Percentiles rank a stretch among this genome's conserved stretches.
These are phyloP conservation scores for Cybosia mesomella DNA, from an alignment of 2,888 invertebrate species.

Conservation along the genomic window DNA sequence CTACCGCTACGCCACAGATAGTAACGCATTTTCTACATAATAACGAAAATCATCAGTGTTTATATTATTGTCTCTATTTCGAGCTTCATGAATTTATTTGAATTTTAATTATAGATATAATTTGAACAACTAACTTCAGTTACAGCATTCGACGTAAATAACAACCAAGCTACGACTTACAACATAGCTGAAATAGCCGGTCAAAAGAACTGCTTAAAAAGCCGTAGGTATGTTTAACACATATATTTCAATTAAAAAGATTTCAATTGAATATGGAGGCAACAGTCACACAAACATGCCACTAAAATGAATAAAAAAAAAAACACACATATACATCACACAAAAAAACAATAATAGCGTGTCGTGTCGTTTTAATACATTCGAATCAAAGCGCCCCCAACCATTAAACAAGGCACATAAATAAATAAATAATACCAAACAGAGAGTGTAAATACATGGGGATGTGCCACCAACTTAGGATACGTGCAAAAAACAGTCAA, in stretches of 20 bases:
- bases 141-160: neutral
- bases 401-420: constrained; percentile 78
- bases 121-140: neutral
- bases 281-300: neutral
- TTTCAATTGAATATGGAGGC: too few relatives aligned
- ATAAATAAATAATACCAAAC: constrained; percentile 77
- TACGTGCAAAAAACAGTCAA: constrained; percentile 50
- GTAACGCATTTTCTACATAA: constrained; percentile 16
- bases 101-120: neutral
- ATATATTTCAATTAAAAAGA: too few relatives aligned
- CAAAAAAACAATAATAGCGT: constrained; percentile 58
- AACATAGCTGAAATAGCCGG: too few relatives aligned
- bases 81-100: neutral
- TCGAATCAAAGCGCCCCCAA: constrained; percentile 79
- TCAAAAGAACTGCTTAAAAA: neutral
- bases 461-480: constrained; percentile 56
- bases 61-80: neutral
- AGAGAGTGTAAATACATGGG: constrained; percentile 72
- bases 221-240: neutral
- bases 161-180: too few relatives aligned
- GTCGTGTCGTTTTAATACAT: constrained; percentile 73
- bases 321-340: constrained; percentile 53
- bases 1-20: too few relatives aligned
- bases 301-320: constrained; percentile 36
- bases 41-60: neutral